Conservation (phyloP, 2,888 invertebrate genomes). For the Tenthredo mesomela region DNA sequence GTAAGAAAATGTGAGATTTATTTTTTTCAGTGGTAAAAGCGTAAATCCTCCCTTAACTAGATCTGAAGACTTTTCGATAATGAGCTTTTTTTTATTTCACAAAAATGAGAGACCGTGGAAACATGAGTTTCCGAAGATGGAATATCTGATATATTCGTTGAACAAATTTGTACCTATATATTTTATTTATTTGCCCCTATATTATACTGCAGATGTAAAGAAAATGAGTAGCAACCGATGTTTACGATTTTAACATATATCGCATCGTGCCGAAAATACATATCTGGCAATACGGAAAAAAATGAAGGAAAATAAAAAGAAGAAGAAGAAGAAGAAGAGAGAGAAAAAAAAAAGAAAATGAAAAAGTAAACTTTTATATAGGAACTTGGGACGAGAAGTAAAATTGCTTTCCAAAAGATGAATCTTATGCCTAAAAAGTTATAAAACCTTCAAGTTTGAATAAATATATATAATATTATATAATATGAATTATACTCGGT, state of each 20-base stretch:
- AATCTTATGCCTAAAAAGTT: not conserved
- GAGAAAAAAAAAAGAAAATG: not conserved
- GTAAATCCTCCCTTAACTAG: slow-evolving; percentile 3
- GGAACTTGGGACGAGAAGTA: not conserved
- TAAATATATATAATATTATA: not conserved
- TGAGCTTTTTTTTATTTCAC: not conserved
- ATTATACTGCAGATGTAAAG: too few relatives aligned
- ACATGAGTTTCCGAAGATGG: not conserved
- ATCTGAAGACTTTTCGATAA: not conserved
- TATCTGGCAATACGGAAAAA: not conserved
- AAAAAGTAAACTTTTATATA: slow-evolving; percentile 12
- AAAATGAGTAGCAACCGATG: not conserved
- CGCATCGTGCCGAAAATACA: not conserved
- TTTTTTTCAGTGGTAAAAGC: not conserved
- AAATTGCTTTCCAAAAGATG: slow-evolving; percentile 22
- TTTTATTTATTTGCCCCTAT: not conserved
- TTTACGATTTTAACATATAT: not conserved
- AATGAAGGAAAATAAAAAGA: not conserved
- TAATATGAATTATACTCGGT: not conserved
- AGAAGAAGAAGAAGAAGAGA: too few relatives aligned
- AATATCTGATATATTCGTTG: not conserved
- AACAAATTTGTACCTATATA: not conserved
- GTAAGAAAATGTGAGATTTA: not conserved
- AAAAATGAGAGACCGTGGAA: not conserved
- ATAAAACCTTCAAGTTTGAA: slow-evolving; percentile 6